Percentiles rank a stretch among this genome's conserved stretches.
These are phyloP conservation scores for Gymnothorax reevesii DNA, from an alignment of 2,797 vertebrate genomes.

Conservation along the genomic window DNA sequence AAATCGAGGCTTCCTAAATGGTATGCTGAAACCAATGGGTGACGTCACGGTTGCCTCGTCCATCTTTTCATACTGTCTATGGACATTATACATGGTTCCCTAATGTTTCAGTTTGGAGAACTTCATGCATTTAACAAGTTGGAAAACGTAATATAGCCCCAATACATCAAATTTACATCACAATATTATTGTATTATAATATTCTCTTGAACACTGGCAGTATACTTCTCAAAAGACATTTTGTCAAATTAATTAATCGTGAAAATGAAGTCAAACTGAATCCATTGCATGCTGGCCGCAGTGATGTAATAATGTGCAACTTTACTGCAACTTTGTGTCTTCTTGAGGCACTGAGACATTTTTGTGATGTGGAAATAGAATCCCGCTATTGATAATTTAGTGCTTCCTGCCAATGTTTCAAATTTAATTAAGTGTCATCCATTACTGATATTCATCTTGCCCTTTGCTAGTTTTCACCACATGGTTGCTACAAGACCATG, in stretches of 20 bases:
- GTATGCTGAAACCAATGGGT: too few species aligned
- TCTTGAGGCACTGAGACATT: not conserved
- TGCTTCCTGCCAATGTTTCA: not conserved
- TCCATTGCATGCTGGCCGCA: not conserved
- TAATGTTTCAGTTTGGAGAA: not conserved
- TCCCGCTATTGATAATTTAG: not conserved
- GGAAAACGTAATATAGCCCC: not conserved
- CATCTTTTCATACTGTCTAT: not conserved
- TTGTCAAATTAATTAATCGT: not conserved
- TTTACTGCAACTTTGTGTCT: not conserved
- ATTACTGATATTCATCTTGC: not conserved
- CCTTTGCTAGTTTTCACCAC: not conserved
- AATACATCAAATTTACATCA: conserved; percentile 1
- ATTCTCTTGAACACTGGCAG: not conserved
- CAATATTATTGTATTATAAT: too few species aligned
- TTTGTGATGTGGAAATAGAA: not conserved
- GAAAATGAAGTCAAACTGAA: not conserved
- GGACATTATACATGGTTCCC: not conserved
- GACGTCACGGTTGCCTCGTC: too few species aligned
- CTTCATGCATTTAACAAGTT: not conserved
- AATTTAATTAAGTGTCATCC: not conserved
- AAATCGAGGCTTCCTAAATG: too few species aligned
- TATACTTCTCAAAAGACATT: not conserved
- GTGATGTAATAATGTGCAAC: not conserved
- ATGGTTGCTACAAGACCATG: not conserved